These are phyloP conservation scores for Amphiprion percula DNA, from an alignment of 2,113 vertebrate species.

Conservation along the genomic window DNA sequence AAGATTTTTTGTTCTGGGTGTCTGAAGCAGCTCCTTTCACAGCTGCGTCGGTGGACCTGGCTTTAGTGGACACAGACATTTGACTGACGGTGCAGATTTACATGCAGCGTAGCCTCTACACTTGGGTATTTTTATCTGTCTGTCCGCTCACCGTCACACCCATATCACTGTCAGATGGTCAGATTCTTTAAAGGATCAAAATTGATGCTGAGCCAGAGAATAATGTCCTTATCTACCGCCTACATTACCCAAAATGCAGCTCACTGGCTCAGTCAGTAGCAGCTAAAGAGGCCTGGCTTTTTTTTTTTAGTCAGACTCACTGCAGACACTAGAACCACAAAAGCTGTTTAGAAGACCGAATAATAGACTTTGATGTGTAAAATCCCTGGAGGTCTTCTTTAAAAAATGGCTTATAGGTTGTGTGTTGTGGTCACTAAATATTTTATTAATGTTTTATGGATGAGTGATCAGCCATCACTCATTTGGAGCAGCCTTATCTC, in stretches of 20 bases:
- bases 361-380: constrained; percentile 4
- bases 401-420: not conserved
- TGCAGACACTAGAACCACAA: not conserved
- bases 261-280: constrained; percentile 1
- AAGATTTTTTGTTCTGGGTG: constrained; percentile 41
- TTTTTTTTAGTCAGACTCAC: constrained; percentile 2
- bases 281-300: not conserved
- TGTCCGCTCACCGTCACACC: not conserved
- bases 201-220: not conserved
- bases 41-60: constrained; percentile 15
- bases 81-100: constrained; percentile 40
- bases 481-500: too few species aligned
- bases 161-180: not conserved
- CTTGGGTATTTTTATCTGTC: not conserved
- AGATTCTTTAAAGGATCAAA: not conserved
- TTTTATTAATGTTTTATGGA: too few species aligned
- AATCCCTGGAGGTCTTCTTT: not conserved
- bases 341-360: not conserved
- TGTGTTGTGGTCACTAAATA: too few species aligned
- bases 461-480: too few species aligned
- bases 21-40: constrained; percentile 46
- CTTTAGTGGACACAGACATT: constrained; percentile 25
- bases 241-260: constrained; percentile 3
- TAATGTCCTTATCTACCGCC: constrained; percentile 14
- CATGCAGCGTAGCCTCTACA: not conserved